phyloP scores from a whole-genome alignment of 2,797 vertebrate genomes.

The Hozukius guyotensis region DNA sequence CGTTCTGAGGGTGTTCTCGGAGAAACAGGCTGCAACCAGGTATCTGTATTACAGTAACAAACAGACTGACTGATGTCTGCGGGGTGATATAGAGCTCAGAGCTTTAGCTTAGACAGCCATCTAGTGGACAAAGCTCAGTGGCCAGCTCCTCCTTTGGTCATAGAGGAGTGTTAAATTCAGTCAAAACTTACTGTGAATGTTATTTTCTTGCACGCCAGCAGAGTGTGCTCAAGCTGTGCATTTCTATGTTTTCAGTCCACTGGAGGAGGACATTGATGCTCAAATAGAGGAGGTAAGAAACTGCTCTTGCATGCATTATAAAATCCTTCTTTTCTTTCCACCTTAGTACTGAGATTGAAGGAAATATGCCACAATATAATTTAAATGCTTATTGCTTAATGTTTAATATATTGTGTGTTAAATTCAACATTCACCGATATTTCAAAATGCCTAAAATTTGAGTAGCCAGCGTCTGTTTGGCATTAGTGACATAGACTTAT shows the following conservation, averaged over 20 bases:
- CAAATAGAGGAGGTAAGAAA: conserved; percentile 86
- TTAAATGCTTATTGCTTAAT: background rate
- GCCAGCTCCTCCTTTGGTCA: background rate
- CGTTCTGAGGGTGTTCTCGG: conserved; percentile 82
- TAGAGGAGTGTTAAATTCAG: background rate
- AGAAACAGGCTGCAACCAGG: conserved; percentile 78
- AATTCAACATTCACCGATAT: background rate
- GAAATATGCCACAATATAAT: background rate
- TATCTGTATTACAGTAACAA: conserved; percentile 13
- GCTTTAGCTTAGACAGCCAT: background rate
- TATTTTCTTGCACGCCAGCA: background rate
- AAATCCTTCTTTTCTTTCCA: background rate
- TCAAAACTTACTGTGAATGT: background rate
- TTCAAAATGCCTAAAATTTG: background rate
- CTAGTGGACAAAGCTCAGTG: conserved; percentile 23
- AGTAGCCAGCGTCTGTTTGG: background rate
- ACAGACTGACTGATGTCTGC: background rate
- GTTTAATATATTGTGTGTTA: background rate
- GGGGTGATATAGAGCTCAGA: background rate
- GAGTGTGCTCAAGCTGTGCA: background rate
- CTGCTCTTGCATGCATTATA: background rate
- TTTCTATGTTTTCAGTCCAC: conserved; percentile 74
- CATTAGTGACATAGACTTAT: background rate
- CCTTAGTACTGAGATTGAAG: background rate
- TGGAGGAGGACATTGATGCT: conserved; percentile 86